Conservation (phyloP, 1,140 invertebrate species). For the Drosophila micromelanica region DNA sequence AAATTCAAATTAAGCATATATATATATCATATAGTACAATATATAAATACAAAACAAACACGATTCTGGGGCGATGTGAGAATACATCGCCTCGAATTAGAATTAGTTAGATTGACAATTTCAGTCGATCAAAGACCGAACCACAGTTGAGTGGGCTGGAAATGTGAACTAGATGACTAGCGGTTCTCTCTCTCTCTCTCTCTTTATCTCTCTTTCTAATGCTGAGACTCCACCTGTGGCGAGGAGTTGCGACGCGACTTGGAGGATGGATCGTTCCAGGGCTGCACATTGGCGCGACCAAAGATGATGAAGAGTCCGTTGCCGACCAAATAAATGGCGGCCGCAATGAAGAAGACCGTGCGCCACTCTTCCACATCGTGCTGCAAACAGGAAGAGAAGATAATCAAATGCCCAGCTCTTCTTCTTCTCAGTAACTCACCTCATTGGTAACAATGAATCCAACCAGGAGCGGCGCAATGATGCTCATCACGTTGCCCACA, state of each 20-base stretch:
- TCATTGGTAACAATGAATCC: constrained; percentile 88
- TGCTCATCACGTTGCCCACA: constrained; percentile 89
- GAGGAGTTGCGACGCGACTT: constrained; percentile 64
- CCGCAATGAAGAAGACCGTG: constrained; percentile 90
- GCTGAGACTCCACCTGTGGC: constrained; percentile 68
- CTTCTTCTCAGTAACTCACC: constrained; percentile 85
- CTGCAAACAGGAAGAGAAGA: constrained; percentile 68
- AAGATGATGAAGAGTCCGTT: constrained; percentile 89
- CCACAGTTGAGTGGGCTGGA: constrained; percentile 28
- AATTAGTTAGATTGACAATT: constrained; percentile 15
- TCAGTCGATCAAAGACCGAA: constrained; percentile 16
- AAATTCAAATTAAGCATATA: constrained; percentile 56
- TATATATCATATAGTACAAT: neutral
- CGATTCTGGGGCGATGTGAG: constrained; percentile 5
- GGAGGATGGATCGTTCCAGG: constrained; percentile 87
- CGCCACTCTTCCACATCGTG: constrained; percentile 88
- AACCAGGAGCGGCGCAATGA: constrained; percentile 89
- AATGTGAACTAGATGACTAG: constrained; percentile 68
- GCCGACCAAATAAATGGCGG: constrained; percentile 88
- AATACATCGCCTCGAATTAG: constrained; percentile 34
- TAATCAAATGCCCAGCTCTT: neutral
- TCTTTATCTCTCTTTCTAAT: constrained; percentile 43
- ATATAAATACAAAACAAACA: constrained; percentile 28
- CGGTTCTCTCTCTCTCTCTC: constrained; percentile 17
- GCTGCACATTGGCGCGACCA: constrained; percentile 87